Evolutionary conservation across 30 jellyfish, hydroid and myxozoan genomes (phyloP), one percentile per base, ranked within the genome.

Genomic region (Catostylus mosaicus): DNA sequence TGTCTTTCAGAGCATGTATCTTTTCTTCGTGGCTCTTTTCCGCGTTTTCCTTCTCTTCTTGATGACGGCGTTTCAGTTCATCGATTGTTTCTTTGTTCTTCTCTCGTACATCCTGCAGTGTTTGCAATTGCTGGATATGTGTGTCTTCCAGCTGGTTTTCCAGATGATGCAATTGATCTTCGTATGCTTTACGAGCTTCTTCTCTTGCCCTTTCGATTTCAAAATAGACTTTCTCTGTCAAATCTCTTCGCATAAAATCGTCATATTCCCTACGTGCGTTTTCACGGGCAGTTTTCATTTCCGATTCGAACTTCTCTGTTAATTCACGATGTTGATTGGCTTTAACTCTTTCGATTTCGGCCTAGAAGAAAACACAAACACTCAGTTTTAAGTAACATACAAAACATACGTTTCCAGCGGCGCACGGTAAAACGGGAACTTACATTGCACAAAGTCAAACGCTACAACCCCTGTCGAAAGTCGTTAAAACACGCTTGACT

Each of bases 91-190:
- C 61, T 36, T 67, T 61, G 69, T 85, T 84, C 48, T 85, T 67
- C 48, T 83, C 85, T 46, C 67, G 51, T 43, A 67, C 66, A 1
- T 83, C 88, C 31, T 74, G 88, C 70, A 75, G 35, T 26, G 83
- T 73, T 33, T 85, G 86, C 52, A 85, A 64, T 37, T 85, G 83
- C 78, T 73, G 83, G 52, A 85, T 52, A 36, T 85, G 95, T 6
- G 81, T 73, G 67, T 75, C 79, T 32, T 73, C 89, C 30, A 85
- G 67, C 57, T 74, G 62, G 51, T 85, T 40, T 37, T 85, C 95
- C 69, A 85, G 67, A 0, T 46, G 22, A 12, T 87, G 88, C 20
- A 85, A 31, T 19, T 67, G 67, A n/a, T 34, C 54, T 29, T 75
- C 83, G 48, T 35, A 36, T 30, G 69, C 80, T 31, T 20, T 37